Evolutionary conservation across 2,888 invertebrate species (phyloP).

Genomic region (Hypolimnas misippus): DNA sequence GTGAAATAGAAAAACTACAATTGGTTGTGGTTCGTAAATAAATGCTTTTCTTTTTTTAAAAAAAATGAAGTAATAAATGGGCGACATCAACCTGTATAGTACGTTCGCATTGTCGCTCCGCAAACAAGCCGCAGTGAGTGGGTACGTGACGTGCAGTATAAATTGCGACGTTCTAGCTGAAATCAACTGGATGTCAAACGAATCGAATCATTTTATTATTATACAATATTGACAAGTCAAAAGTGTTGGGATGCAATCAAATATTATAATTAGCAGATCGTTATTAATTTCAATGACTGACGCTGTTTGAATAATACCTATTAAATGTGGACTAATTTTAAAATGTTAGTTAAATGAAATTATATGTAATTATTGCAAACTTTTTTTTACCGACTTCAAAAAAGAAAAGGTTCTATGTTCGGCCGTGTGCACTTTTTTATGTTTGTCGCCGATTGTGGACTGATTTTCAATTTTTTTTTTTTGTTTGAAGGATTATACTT

Average conservation of each 20-base stretch:
- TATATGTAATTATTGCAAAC: not conserved
- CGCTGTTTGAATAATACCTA: not conserved
- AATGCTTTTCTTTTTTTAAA: not conserved
- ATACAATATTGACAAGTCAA: conserved; percentile 21
- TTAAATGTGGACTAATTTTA: not conserved
- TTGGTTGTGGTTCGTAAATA: not conserved
- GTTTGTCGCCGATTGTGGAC: too few relatives aligned
- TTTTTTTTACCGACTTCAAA: too few relatives aligned
- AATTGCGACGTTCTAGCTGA: conserved; percentile 42
- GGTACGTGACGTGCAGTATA: conserved; percentile 66
- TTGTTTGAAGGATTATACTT: too few relatives aligned
- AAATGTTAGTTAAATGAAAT: not conserved
- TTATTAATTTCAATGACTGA: conserved; percentile 17
- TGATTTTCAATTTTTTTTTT: too few relatives aligned
- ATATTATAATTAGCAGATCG: conserved; percentile 27
- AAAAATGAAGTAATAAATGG: conserved; percentile 28
- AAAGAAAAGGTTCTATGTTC: too few relatives aligned
- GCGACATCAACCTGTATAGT: conserved; percentile 41
- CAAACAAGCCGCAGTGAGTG: conserved; percentile 63
- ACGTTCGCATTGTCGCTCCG: conserved; percentile 52
- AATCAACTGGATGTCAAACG: conserved; percentile 37
- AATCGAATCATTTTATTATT: conserved; percentile 42
- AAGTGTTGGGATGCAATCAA: conserved; percentile 24
- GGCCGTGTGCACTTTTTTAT: too few relatives aligned
- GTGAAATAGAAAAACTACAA: not conserved